Base-by-base conservation (phyloP, 1,140 invertebrate species). In the Drosophila virilis region DNA sequence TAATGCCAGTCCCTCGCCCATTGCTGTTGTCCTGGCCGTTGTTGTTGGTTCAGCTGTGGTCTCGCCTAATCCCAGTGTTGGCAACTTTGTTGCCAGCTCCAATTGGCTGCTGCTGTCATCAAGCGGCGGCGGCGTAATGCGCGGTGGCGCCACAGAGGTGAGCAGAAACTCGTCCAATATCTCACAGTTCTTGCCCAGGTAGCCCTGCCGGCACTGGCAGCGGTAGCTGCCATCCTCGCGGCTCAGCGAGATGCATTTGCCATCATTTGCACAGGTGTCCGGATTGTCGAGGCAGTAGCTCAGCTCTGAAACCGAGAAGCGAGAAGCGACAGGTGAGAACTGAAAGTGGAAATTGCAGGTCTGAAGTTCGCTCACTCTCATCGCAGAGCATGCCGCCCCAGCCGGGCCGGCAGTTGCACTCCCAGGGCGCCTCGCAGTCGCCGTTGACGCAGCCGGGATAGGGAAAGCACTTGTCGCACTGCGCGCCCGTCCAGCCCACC, bases 331-430 rank as follows among this genome's bases (percentile, higher is more conserved):
- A 48, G 12, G 7, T n/a, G 13, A 22, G 33, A 28, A 13, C 9
- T 40, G 8, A 10, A n/a, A 28, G 1, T n/a, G 38, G 6, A 17
- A 10, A 52, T 6, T 5, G 48, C 8, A 6, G 32, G 1, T 62
- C 37, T 35, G 8, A 32, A 48, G 7, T 35, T 12, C 35, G 79
- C 77, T 81, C 50, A 92, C 95, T 97, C 95, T 97, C 96, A 90
- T 97, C 96, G 92, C 97, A 98, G 0, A 98, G 94, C 93, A 97
- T 96, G 54, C 97, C 97, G 15, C 97, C 96, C 97, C 97, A 98
- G 50, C 97, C 97, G 0, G 95, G 94, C 72, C 96, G 94, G 91
- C 97, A 98, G 80, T 95, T 95, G 90, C 97, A 98, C 88, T 97
- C 96, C 97, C 97, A 98, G n/a, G 97, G 97, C 32, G 95, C 94